These are phyloP conservation scores for Zaprionus obscuricornis DNA, from an alignment of 2,888 invertebrate genomes.

Conservation along the genomic window DNA sequence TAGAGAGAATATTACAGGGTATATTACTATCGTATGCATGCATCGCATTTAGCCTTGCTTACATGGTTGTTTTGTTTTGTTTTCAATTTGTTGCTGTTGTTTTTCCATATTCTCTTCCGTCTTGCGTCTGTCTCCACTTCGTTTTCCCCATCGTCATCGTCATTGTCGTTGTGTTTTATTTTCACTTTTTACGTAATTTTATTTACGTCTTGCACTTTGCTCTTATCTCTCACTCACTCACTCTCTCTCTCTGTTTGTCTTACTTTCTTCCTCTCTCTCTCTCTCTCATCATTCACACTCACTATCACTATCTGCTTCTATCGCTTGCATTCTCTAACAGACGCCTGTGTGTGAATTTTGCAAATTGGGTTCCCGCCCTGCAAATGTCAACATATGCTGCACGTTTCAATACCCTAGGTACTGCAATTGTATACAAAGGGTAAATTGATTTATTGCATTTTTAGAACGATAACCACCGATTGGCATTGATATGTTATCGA, in stretches of 20 bases:
- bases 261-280: background rate
- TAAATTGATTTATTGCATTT: background rate
- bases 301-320: background rate
- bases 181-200: conserved; percentile 45
- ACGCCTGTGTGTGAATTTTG: conserved; percentile 39
- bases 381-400: conserved; percentile 54
- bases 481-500: no score
- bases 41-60: conserved; percentile 2
- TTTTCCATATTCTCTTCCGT: conserved; percentile 16
- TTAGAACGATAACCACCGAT: no score
- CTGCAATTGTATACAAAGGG: background rate
- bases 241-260: background rate
- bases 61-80: conserved; percentile 12
- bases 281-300: background rate
- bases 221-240: conserved; percentile 2
- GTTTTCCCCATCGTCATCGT: background rate
- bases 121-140: conserved; percentile 2
- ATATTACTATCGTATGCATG: no score
- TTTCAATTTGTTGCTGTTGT: conserved; percentile 23
- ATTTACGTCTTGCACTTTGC: conserved; percentile 48
- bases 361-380: conserved; percentile 39
- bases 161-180: conserved; percentile 28
- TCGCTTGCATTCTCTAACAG: background rate
- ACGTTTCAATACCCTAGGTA: conserved; percentile 18
- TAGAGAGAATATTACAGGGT: no score